Percentiles rank a stretch among this genome's conserved stretches.
These are phyloP conservation scores for Abramis brama DNA, from an alignment of 2,113 vertebrate genomes.

Conservation along the genomic window DNA sequence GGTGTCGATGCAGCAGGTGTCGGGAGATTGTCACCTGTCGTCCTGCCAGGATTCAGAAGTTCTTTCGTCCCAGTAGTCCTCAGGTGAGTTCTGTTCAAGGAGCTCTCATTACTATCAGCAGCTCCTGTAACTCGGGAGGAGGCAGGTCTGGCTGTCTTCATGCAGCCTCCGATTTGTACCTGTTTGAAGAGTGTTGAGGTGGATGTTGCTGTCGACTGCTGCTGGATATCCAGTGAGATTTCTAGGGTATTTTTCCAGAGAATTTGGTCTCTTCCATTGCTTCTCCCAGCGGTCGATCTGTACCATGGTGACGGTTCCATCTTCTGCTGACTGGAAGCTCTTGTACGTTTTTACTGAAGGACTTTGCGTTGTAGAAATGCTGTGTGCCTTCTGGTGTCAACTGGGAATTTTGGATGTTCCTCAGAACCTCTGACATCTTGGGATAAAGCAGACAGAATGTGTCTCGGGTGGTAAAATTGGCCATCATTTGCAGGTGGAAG, in stretches of 20 bases:
- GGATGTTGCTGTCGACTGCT: too few relatives aligned
- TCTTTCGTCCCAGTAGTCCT: not conserved
- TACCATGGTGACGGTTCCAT: not conserved
- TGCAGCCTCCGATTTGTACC: not conserved
- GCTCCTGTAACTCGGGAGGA: not conserved
- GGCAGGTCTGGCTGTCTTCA: not conserved
- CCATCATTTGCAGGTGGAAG: not conserved
- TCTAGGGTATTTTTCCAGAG: too few relatives aligned
- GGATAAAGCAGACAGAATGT: not conserved
- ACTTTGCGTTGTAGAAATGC: not conserved
- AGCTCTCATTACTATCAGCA: not conserved
- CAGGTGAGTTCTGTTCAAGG: not conserved
- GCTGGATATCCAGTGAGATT: too few relatives aligned
- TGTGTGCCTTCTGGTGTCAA: not conserved
- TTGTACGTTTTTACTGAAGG: not conserved
- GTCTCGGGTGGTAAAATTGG: not conserved
- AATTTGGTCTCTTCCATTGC: too few relatives aligned
- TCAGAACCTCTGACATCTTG: not conserved
- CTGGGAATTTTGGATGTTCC: not conserved
- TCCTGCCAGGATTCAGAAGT: too few relatives aligned
- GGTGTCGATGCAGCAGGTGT: too few relatives aligned
- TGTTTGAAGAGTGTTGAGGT: too few relatives aligned
- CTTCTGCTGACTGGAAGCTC: not conserved
- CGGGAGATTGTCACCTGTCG: too few relatives aligned
- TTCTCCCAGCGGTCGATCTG: not conserved